Conservation (phyloP, 2,888 invertebrate genomes). For the Nomada lathburiana region DNA sequence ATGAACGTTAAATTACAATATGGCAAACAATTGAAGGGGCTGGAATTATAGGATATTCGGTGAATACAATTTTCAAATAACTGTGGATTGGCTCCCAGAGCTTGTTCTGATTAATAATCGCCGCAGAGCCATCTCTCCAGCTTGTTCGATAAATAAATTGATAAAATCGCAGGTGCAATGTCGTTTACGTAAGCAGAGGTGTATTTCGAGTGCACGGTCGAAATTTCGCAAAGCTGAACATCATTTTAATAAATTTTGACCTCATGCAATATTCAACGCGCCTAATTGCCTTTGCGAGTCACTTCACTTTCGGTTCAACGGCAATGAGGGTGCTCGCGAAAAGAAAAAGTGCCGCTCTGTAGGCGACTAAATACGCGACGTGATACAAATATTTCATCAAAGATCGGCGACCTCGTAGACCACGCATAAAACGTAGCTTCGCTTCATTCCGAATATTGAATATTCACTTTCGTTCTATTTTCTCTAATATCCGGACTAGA, state of each 20-base stretch:
- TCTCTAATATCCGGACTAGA: not conserved
- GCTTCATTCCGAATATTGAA: not conserved
- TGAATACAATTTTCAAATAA: not conserved
- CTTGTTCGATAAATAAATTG: conserved; percentile 24
- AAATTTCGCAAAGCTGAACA: conserved; percentile 43
- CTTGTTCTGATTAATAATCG: conserved; percentile 14
- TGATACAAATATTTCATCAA: conserved; percentile 5
- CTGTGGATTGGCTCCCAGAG: not conserved
- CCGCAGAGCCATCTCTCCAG: not conserved
- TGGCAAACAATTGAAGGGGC: too few relatives aligned
- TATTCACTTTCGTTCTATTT: not conserved
- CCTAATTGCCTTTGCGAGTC: conserved; percentile 53
- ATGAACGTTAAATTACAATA: too few relatives aligned
- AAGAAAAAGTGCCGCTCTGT: not conserved
- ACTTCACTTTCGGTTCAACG: conserved; percentile 38
- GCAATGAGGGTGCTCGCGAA: conserved; percentile 21
- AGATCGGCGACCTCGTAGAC: not conserved
- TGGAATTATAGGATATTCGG: too few relatives aligned
- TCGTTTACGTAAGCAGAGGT: conserved; percentile 30
- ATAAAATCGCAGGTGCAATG: conserved; percentile 36
- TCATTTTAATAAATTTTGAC: conserved; percentile 65
- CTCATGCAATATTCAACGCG: conserved; percentile 67
- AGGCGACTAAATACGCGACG: conserved; percentile 17
- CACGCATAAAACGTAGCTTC: too few relatives aligned
- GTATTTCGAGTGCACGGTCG: conserved; percentile 25